Evolutionary conservation across 2,113 vertebrate genomes (phyloP).

Genomic region (Fulmarus glacialis): DNA sequence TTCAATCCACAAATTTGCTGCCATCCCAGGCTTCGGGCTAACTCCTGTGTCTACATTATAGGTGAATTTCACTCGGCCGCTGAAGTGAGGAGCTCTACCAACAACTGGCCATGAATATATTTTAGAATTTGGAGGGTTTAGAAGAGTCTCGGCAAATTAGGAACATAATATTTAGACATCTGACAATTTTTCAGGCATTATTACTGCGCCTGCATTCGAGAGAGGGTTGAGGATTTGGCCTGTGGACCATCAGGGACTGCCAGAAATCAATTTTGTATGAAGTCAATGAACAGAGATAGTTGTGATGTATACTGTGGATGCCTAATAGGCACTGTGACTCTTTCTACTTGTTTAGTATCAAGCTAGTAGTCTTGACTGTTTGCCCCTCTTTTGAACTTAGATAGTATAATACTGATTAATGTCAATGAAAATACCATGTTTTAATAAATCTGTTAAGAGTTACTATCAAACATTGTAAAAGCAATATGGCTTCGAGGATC

Average conservation of each 20-base stretch:
- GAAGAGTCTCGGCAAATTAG: neutral
- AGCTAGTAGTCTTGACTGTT: neutral
- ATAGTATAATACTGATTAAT: neutral
- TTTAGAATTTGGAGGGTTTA: neutral
- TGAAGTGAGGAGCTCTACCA: neutral
- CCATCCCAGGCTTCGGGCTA: neutral
- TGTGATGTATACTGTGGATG: neutral
- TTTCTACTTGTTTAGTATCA: neutral
- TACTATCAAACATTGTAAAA: neutral
- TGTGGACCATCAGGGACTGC: neutral
- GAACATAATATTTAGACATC: neutral
- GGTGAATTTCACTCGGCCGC: neutral
- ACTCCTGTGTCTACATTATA: neutral
- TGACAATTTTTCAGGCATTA: neutral
- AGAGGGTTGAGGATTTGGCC: neutral
- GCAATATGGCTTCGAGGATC: neutral
- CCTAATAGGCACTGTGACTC: neutral
- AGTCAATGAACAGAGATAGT: neutral
- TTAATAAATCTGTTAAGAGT: neutral
- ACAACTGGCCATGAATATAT: neutral
- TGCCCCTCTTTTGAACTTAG: neutral
- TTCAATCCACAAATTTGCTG: neutral
- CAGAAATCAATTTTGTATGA: neutral
- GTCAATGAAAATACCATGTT: neutral
- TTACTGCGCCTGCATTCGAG: neutral